phyloP scores from a whole-genome alignment of 2,888 invertebrate genomes.

The Morpho deidamia region DNA sequence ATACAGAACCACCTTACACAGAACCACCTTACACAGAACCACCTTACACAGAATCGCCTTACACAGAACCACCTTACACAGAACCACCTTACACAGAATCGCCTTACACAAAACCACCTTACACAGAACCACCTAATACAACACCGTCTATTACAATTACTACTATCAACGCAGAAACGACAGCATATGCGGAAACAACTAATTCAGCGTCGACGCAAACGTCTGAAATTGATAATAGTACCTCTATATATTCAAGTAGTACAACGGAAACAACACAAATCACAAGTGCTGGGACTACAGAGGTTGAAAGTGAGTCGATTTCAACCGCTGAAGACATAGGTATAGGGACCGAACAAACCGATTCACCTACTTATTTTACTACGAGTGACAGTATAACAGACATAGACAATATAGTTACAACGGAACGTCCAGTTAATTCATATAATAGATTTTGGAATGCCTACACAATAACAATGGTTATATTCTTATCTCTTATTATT shows the following conservation, averaged over 20 bases:
- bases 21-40: not conserved
- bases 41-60: too few relatives aligned
- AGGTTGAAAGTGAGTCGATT: not conserved
- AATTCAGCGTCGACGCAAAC: conserved; percentile 1
- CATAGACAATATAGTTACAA: not conserved
- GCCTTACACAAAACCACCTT: too few relatives aligned
- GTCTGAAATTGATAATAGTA: conserved; percentile 6
- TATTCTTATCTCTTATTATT: conserved; percentile 17
- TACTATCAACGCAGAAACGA: not conserved
- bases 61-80: too few relatives aligned
- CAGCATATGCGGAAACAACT: not conserved
- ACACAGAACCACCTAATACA: too few relatives aligned
- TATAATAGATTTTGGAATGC: conserved; percentile 20
- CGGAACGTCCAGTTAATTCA: not conserved
- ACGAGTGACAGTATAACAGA: not conserved
- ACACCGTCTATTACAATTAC: too few relatives aligned
- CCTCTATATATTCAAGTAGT: not conserved
- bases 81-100: too few relatives aligned
- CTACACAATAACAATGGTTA: conserved; percentile 19
- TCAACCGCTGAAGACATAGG: conserved; percentile 5
- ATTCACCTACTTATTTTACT: not conserved
- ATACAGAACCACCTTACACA: not conserved
- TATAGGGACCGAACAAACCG: not conserved
- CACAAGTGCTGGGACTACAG: not conserved
- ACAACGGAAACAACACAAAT: conserved; percentile 7